A percentile compares a stretch with the other conserved stretches of the same genome.
phyloP scores from a whole-genome alignment of 2,797 vertebrate species.

The Toxotes lorentzi region DNA sequence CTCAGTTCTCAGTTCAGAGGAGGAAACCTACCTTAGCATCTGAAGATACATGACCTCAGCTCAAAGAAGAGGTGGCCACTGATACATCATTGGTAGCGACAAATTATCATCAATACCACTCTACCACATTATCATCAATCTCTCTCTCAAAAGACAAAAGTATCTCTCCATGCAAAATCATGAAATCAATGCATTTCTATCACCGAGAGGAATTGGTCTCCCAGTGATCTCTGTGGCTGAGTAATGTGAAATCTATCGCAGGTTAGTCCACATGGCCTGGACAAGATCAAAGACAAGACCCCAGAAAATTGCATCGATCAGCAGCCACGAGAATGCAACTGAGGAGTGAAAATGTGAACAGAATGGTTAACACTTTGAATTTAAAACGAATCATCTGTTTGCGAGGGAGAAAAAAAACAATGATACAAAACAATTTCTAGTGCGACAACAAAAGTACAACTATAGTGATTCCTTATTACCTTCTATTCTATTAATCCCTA shows the following conservation, averaged over 20 bases:
- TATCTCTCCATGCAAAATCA: slow-evolving; percentile 77
- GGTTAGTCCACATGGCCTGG: slow-evolving; percentile 68
- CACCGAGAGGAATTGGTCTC: slow-evolving; percentile 72
- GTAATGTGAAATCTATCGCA: slow-evolving; percentile 81
- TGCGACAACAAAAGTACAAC: slow-evolving; percentile 1
- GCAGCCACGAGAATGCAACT: slow-evolving; percentile 30
- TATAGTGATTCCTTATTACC: neutral
- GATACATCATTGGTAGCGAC: slow-evolving; percentile 74
- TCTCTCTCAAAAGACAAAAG: slow-evolving; percentile 76
- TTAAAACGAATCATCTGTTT: slow-evolving; percentile 22
- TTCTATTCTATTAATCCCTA: neutral
- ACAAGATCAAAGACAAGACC: slow-evolving; percentile 78
- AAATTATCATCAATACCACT: slow-evolving; percentile 77
- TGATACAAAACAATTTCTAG: neutral
- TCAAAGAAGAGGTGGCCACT: slow-evolving; percentile 63
- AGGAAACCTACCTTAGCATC: slow-evolving; percentile 61
- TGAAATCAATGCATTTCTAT: slow-evolving; percentile 77
- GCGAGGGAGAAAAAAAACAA: neutral
- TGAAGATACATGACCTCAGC: slow-evolving; percentile 41
- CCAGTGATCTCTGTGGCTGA: slow-evolving; percentile 71
- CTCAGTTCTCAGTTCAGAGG: slow-evolving; percentile 14
- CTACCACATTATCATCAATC: slow-evolving; percentile 79
- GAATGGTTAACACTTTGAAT: slow-evolving; percentile 44
- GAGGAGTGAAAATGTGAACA: slow-evolving; percentile 32
- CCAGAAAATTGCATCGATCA: slow-evolving; percentile 76